Evolutionary conservation across 2,888 invertebrate species (phyloP).

Genomic region (Synanthedon tipuliformis): DNA sequence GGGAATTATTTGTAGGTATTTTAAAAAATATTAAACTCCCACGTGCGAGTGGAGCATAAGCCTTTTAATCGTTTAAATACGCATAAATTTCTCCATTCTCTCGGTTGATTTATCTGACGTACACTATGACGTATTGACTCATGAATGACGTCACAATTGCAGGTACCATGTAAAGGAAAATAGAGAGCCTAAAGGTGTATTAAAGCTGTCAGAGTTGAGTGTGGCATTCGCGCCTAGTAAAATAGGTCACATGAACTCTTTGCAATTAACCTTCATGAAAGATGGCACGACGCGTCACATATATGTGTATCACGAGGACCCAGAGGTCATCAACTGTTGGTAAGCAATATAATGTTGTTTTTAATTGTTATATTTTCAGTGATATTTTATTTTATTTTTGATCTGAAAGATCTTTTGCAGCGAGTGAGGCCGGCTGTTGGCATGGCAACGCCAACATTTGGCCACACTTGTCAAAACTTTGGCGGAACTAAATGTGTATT

Average conservation of each 20-base stretch:
- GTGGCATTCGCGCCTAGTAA: slow-evolving; percentile 87
- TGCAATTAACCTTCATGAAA: slow-evolving; percentile 87
- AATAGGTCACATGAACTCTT: slow-evolving; percentile 81
- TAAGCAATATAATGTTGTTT: slow-evolving; percentile 26
- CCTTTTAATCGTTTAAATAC: no score
- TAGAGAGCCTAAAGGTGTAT: slow-evolving; percentile 84
- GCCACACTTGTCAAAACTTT: background rate
- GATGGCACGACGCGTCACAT: slow-evolving; percentile 89
- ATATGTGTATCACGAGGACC: slow-evolving; percentile 87
- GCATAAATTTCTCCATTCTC: no score
- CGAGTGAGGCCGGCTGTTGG: no score
- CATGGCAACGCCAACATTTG: no score
- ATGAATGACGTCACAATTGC: slow-evolving; percentile 7
- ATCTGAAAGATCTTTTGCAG: no score
- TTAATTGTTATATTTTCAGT: background rate
- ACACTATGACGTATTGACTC: background rate
- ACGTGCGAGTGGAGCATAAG: no score
- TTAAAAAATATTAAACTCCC: no score
- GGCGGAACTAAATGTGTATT: no score
- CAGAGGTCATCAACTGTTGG: slow-evolving; percentile 89
- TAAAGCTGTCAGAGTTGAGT: slow-evolving; percentile 85
- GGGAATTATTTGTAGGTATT: no score
- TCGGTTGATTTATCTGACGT: no score
- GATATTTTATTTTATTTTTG: no score
- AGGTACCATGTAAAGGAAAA: slow-evolving; percentile 79